phyloP scores from a whole-genome alignment of 2,888 invertebrate genomes.

The Sphaerophoria rueppellii region DNA sequence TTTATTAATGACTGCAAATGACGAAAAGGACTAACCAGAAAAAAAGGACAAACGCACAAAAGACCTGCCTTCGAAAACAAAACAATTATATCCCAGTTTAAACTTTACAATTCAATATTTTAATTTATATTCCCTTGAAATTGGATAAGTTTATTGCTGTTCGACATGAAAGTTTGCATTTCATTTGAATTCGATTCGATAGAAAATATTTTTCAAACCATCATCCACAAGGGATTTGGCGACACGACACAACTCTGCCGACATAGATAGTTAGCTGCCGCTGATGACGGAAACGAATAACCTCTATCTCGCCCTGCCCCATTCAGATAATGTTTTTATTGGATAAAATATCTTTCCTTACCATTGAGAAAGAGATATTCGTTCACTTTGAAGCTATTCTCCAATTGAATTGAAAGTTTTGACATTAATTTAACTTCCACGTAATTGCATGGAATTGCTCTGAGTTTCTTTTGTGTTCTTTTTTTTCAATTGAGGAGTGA shows the following conservation, averaged over 20 bases:
- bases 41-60: no score
- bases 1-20: no score
- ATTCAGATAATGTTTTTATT: slow-evolving; percentile 48
- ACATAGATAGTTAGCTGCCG: neutral
- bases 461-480: slow-evolving; percentile 50
- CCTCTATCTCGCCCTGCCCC: neutral
- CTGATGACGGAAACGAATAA: neutral
- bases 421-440: slow-evolving; percentile 69
- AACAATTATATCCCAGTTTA: neutral
- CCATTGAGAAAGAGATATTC: slow-evolving; percentile 7
- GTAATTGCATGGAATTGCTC: slow-evolving; percentile 72
- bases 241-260: neutral
- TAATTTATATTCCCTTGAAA: slow-evolving; percentile 11
- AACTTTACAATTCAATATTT: slow-evolving; percentile 7
- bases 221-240: slow-evolving; percentile 38
- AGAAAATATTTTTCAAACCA: slow-evolving; percentile 43
- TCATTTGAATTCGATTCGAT: slow-evolving; percentile 51
- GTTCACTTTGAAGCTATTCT: slow-evolving; percentile 49
- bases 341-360: slow-evolving; percentile 40
- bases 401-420: slow-evolving; percentile 72
- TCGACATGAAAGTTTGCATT: slow-evolving; percentile 66
- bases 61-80: neutral
- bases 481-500: neutral
- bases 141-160: slow-evolving; percentile 50
- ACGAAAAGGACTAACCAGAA: no score